These are phyloP conservation scores for Drosophila rufa DNA, from an alignment of 1,140 invertebrate genomes.

Conservation along the genomic window DNA sequence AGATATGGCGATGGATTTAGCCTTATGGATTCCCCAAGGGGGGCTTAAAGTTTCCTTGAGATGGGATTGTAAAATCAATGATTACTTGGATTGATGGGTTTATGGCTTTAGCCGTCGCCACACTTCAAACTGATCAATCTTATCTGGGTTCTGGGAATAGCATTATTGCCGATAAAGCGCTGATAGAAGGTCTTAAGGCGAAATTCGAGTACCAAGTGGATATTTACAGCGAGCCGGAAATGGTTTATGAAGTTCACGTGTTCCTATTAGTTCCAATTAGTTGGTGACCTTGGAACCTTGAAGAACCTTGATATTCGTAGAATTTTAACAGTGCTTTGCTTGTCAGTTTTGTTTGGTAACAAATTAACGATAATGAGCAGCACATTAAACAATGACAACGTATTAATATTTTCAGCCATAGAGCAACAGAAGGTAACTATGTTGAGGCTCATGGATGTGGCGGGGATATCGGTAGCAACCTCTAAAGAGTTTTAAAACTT, in stretches of 20 bases:
- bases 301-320: neutral
- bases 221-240: constrained; percentile 18
- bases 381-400: too few relatives aligned
- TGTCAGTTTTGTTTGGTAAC: neutral
- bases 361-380: too few relatives aligned
- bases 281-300: neutral
- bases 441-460: too few relatives aligned
- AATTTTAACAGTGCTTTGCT: neutral
- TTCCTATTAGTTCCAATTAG: neutral
- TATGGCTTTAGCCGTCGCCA: constrained; percentile 23
- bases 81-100: constrained; percentile 32
- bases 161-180: constrained; percentile 12
- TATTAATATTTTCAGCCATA: too few relatives aligned
- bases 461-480: too few relatives aligned
- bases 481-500: too few relatives aligned
- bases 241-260: constrained; percentile 5
- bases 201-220: constrained; percentile 25
- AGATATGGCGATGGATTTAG: neutral
- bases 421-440: too few relatives aligned
- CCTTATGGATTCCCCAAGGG: neutral
- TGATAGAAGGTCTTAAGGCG: constrained; percentile 26
- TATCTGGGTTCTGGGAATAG: constrained; percentile 33
- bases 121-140: constrained; percentile 27
- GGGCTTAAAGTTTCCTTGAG: neutral
- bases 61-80: constrained; percentile 17